Percentiles rank a stretch among this genome's conserved stretches.
phyloP scores from a whole-genome alignment of 2,888 invertebrate genomes.

The Caenorhabditis japonica region DNA sequence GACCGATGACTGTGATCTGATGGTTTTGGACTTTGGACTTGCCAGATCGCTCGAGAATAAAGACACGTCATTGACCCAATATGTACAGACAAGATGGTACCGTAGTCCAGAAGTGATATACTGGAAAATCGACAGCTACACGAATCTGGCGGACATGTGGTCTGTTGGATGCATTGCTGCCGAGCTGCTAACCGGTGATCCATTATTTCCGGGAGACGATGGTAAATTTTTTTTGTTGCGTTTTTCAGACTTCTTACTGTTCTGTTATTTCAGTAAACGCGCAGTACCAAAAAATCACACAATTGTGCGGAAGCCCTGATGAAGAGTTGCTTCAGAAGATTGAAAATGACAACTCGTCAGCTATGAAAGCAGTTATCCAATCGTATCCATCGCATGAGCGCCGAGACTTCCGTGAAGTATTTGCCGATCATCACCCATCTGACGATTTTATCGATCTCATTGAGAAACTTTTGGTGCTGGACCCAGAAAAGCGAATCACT shows the following conservation, averaged over 20 bases:
- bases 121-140: slow-evolving; percentile 72
- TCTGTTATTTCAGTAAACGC: slow-evolving; percentile 62
- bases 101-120: slow-evolving; percentile 76
- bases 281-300: slow-evolving; percentile 71
- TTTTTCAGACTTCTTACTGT: no score
- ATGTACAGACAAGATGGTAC: slow-evolving; percentile 75
- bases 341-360: slow-evolving; percentile 62
- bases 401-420: slow-evolving; percentile 56
- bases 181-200: slow-evolving; percentile 68
- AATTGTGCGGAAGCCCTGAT: slow-evolving; percentile 72
- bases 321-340: slow-evolving; percentile 69
- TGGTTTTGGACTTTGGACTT: slow-evolving; percentile 74
- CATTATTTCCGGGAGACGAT: slow-evolving; percentile 71
- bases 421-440: slow-evolving; percentile 33
- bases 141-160: slow-evolving; percentile 72
- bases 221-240: no score
- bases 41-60: slow-evolving; percentile 68
- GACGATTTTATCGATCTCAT: slow-evolving; percentile 69
- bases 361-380: slow-evolving; percentile 66
- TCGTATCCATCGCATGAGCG: slow-evolving; percentile 43
- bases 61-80: slow-evolving; percentile 58
- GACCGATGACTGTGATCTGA: slow-evolving; percentile 68
- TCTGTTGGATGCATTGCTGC: slow-evolving; percentile 76
- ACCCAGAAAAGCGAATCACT: slow-evolving; percentile 64
- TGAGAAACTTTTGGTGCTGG: slow-evolving; percentile 71